phyloP scores from a whole-genome alignment of 2,113 vertebrate species.

The Cryptotis parvus region DNA sequence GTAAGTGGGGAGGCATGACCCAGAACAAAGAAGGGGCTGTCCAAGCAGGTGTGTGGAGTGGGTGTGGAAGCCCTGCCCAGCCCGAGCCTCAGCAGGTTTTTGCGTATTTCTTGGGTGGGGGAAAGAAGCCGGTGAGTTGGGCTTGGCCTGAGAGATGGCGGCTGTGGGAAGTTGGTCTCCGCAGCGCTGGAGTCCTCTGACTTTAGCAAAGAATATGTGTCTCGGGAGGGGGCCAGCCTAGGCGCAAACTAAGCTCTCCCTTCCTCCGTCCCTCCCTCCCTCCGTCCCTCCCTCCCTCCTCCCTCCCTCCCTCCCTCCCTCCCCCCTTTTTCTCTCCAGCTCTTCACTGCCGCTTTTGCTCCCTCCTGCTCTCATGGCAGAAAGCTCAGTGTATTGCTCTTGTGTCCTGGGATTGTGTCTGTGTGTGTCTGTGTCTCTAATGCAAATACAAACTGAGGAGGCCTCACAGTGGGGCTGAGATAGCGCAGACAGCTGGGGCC shows the following conservation, averaged over 20 bases:
- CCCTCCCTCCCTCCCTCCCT: neutral
- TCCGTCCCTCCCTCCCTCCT: neutral
- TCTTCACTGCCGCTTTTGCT: too few relatives aligned
- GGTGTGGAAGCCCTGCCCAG: neutral
- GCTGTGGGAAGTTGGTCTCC: neutral
- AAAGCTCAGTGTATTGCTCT: neutral
- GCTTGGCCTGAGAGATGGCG: neutral
- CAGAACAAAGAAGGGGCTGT: neutral
- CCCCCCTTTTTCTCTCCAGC: neutral
- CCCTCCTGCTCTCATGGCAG: neutral
- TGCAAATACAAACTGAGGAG: neutral
- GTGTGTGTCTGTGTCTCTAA: conserved; percentile 15
- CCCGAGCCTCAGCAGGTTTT: neutral
- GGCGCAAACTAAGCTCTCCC: too few relatives aligned
- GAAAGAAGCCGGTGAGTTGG: neutral
- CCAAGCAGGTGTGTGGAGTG: neutral
- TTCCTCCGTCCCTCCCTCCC: neutral
- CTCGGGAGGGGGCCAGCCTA: neutral
- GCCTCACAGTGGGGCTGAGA: neutral
- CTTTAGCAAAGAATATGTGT: neutral
- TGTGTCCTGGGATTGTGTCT: neutral
- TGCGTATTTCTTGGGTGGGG: neutral
- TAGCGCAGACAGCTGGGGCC: neutral
- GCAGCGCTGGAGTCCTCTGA: neutral
- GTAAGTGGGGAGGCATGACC: neutral